A percentile compares a stretch with the other conserved stretches of the same genome.
These are phyloP conservation scores for Sycon ciliatum DNA, from an alignment of 37 sponge, comb jelly and placozoan genomes.

Conservation along the genomic window DNA sequence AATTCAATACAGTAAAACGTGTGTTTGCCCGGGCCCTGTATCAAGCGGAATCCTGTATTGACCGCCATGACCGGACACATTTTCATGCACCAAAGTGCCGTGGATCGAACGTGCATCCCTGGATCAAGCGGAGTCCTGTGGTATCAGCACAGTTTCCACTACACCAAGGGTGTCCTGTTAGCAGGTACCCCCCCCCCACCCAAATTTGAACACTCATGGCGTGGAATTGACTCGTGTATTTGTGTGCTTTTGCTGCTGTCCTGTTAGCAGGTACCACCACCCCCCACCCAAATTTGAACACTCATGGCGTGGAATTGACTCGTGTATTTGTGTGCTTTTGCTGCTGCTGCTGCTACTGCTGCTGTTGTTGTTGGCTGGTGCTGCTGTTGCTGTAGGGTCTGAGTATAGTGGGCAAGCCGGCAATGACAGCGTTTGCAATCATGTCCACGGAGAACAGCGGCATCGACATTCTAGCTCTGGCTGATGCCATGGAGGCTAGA, in stretches of 20 bases:
- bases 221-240: neutral
- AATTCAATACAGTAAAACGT: no score
- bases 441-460: slow-evolving; percentile 31
- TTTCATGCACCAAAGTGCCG: no score
- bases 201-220: neutral
- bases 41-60: no score
- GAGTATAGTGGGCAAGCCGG: slow-evolving; percentile 42
- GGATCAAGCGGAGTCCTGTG: no score
- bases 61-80: no score
- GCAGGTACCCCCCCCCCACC: neutral
- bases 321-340: neutral
- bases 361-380: no score
- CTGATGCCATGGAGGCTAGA: slow-evolving; percentile 63
- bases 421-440: slow-evolving; percentile 59
- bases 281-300: neutral
- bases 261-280: neutral
- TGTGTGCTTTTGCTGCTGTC: no score
- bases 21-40: no score
- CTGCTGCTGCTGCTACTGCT: neutral
- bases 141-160: no score
- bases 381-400: slow-evolving; percentile 42
- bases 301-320: neutral
- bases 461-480: slow-evolving; percentile 54
- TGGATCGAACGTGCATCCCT: no score
- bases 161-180: no score